These are phyloP conservation scores for Notolabrus celidotus DNA, from an alignment of 2,797 vertebrate genomes.

Conservation along the genomic window DNA sequence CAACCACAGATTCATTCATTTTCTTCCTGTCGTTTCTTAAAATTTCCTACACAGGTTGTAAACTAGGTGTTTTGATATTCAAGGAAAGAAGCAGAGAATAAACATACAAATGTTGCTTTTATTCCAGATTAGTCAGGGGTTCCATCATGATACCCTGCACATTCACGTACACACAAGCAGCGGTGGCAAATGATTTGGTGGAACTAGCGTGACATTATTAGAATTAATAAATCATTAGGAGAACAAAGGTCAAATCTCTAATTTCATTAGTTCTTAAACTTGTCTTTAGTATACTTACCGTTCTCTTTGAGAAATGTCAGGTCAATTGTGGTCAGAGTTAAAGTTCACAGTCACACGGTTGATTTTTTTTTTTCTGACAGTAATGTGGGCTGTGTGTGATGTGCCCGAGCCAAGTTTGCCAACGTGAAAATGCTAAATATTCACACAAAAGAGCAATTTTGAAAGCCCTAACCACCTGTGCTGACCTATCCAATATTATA, in stretches of 20 bases:
- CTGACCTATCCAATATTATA: conserved; percentile 52
- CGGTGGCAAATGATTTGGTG: no score
- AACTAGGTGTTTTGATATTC: no score
- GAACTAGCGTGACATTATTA: not conserved
- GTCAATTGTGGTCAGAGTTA: conserved; percentile 43
- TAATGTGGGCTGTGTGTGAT: conserved; percentile 40
- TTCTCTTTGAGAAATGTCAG: conserved; percentile 56
- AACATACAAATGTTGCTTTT: no score
- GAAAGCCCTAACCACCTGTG: conserved; percentile 52
- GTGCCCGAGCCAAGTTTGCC: conserved; percentile 27
- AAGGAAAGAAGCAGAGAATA: no score
- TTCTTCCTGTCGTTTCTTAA: no score
- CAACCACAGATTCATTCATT: no score
- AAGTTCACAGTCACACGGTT: conserved; percentile 45
- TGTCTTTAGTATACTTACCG: conserved; percentile 29
- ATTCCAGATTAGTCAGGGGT: no score
- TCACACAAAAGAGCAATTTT: conserved; percentile 66
- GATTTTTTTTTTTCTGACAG: conserved; percentile 37
- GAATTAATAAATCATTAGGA: conserved; percentile 31
- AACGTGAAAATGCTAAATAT: conserved; percentile 72
- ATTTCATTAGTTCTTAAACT: conserved; percentile 39
- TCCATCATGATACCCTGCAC: no score
- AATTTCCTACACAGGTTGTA: no score
- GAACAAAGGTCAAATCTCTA: conserved; percentile 38
- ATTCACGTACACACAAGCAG: not conserved